A percentile compares a stretch with the other conserved stretches of the same genome.
Evolutionary conservation across 2,888 invertebrate species (phyloP).

Genomic region (Amphiduros pacificus): DNA sequence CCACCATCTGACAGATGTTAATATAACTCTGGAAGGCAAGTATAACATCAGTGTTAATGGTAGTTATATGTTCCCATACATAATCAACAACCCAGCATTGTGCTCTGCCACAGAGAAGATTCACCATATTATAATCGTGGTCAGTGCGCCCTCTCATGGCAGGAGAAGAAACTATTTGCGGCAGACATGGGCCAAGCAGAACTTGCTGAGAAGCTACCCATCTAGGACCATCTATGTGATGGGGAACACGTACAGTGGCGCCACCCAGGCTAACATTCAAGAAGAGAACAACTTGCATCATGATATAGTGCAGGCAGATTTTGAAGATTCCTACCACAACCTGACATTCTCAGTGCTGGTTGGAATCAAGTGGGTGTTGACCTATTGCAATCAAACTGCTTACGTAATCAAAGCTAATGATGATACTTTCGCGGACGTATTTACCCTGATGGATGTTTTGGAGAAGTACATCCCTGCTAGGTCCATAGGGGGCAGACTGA

Average conservation of each 20-base stretch:
- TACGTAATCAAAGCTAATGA: no score
- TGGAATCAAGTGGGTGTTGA: constrained; percentile 56
- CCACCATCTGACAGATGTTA: no score
- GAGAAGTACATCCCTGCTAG: not conserved
- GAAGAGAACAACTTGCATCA: constrained; percentile 42
- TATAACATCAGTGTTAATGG: no score
- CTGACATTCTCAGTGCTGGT: constrained; percentile 59
- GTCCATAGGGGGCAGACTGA: not conserved
- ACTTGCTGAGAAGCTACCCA: no score
- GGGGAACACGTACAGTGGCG: not conserved
- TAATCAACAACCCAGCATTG: not conserved
- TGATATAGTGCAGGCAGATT: constrained; percentile 51
- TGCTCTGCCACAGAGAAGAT: not conserved
- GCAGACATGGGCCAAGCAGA: constrained; percentile 4
- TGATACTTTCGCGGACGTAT: constrained; percentile 3
- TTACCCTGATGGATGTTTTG: constrained; percentile 5
- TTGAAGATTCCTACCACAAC: constrained; percentile 59
- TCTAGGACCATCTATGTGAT: constrained; percentile 4
- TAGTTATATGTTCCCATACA: not conserved
- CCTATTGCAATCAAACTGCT: no score
- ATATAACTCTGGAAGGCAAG: no score
- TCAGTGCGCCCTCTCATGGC: not conserved
- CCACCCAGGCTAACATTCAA: constrained; percentile 34
- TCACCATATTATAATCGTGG: not conserved
- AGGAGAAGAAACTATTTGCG: not conserved